Evolutionary conservation across 2,888 invertebrate species (phyloP), one percentile per base, ranked within the genome.

Genomic region (Congeria kusceri): DNA sequence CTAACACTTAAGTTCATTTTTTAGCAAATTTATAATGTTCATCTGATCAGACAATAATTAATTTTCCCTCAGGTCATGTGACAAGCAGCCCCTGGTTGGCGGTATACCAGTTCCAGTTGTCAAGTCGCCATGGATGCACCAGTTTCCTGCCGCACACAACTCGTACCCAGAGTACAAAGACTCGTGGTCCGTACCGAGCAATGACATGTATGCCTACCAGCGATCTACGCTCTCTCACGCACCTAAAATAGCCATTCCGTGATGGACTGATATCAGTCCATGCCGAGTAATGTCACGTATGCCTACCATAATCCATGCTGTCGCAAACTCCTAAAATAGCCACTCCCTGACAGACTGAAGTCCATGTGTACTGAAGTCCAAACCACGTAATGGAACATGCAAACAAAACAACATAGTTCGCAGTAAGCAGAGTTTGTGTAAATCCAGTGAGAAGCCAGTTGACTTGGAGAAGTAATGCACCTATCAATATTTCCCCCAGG

Each of bases 91-190:
- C 32, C 73, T 84, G 29, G 82, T 88, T 27, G 85, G 84, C 3
- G 89, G 89, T 18, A 91, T 91, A n/a, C 90, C 91, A 9, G 91
- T 91, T 9, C 91, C 91, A 7, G 91, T 91, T 28, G 90, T 90
- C 29, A 90, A 89, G 53, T 80, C 90, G 56, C 86, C 91, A 44
- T 92, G 92, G 89, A 79, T 89, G 62, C 90, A 91, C 66, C 88
- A 90, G 68, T 88, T 79, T 58, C 86, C 84, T 5, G 59, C 86
- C 18, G 62, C 85, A 47, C 84, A 86, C 49, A 83, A 83, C 61
- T 77, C 86, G 13, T 87, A 86, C 49, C 76, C 84, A 27, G 87
- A 88, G 23, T 85, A 85, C 56, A 89, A 89, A 65, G 88, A 90
- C 66, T 87, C 89, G 77, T 80, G 84, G 53, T 73, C 79, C 7